A percentile compares a stretch with the other conserved stretches of the same genome.
These are phyloP conservation scores for Trileptium ribeirensis DNA, from an alignment of 2,888 invertebrate species.

Conservation along the genomic window DNA sequence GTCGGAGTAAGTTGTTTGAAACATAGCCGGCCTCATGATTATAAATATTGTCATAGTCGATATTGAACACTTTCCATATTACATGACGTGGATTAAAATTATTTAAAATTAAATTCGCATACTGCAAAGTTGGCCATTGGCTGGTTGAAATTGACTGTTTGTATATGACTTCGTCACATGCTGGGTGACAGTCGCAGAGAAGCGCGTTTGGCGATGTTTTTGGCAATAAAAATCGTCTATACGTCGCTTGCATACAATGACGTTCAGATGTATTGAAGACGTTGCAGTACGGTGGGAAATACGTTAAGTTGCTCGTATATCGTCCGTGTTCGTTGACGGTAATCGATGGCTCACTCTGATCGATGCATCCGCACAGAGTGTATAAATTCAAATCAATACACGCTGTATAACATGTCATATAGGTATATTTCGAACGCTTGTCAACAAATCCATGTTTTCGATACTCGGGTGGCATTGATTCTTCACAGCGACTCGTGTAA, in stretches of 20 bases:
- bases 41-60: neutral
- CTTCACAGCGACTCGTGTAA: constrained; percentile 1
- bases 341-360: no score
- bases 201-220: neutral
- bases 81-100: no score
- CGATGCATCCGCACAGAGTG: neutral
- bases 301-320: no score
- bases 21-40: no score
- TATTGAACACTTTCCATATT: no score
- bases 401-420: neutral
- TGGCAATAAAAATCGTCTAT: neutral
- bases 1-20: neutral
- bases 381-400: neutral
- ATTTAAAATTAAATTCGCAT: neutral
- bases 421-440: neutral
- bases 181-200: constrained; percentile 7
- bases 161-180: neutral
- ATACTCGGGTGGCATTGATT: neutral
- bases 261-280: neutral
- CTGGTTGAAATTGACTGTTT: neutral
- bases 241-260: no score
- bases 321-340: no score
- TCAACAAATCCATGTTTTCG: no score
- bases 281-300: neutral
- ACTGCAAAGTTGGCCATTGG: neutral